Evolutionary conservation across 2,888 invertebrate genomes (phyloP).

Genomic region (Scaptomyza cyrtandrae): DNA sequence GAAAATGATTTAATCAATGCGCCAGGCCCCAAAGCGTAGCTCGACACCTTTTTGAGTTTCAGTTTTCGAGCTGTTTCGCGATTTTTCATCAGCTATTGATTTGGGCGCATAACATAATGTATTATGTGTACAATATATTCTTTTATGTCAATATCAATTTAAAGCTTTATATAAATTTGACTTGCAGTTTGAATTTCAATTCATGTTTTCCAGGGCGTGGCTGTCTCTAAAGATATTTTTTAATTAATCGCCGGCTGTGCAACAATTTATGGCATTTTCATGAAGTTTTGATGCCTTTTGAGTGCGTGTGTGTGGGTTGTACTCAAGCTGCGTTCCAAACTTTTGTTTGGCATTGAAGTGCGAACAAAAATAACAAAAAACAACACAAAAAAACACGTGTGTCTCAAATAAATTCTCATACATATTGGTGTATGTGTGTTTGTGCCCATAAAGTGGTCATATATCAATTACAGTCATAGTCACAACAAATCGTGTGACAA

Average conservation of each 20-base stretch:
- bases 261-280: conserved; percentile 74
- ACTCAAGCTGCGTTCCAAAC: conserved; percentile 27
- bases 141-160: conserved; percentile 55
- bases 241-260: conserved; percentile 74
- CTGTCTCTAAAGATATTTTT: conserved; percentile 40
- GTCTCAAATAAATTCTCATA: conserved; percentile 44
- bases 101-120: conserved; percentile 5
- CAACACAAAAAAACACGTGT: conserved; percentile 60
- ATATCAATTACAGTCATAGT: conserved; percentile 76
- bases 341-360: conserved; percentile 66
- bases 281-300: conserved; percentile 67
- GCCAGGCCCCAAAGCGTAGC: conserved; percentile 40
- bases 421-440: conserved; percentile 9
- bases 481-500: conserved; percentile 77
- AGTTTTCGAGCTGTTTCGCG: conserved; percentile 18
- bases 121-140: conserved; percentile 13
- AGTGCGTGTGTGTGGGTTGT: conserved; percentile 55
- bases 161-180: conserved; percentile 3
- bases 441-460: conserved; percentile 49
- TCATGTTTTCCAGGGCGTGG: conserved; percentile 57
- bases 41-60: conserved; percentile 43
- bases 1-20: conserved; percentile 56
- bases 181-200: conserved; percentile 42
- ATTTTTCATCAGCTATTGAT: conserved; percentile 25
- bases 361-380: conserved; percentile 48